Percentiles rank a stretch among this genome's conserved stretches.
These are phyloP conservation scores for Caenorhabditis inopinata DNA, from an alignment of 1,140 invertebrate species.

Conservation along the genomic window DNA sequence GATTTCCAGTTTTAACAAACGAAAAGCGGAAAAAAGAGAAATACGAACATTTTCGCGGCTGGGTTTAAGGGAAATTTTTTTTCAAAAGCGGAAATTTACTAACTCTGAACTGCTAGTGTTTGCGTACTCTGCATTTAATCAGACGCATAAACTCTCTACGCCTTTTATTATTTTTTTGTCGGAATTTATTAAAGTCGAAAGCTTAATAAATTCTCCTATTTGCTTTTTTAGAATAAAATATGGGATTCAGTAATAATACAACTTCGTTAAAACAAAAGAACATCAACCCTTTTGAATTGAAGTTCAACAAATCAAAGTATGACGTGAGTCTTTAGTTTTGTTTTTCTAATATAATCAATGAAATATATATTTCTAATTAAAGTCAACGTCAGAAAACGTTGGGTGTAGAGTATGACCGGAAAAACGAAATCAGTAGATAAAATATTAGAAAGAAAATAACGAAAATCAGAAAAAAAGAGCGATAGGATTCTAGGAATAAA, in stretches of 20 bases:
- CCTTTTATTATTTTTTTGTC: neutral
- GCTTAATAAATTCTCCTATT: no score
- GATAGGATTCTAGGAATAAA: slow-evolving; percentile 42
- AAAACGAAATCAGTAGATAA: slow-evolving; percentile 48
- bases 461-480: slow-evolving; percentile 47
- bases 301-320: slow-evolving; percentile 50
- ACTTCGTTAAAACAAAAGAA: slow-evolving; percentile 40
- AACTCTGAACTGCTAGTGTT: no score
- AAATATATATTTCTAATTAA: no score
- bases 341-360: no score
- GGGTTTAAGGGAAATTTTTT: no score
- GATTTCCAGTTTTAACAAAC: no score
- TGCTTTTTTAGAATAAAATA: neutral
- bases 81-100: no score
- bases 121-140: neutral
- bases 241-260: slow-evolving; percentile 28
- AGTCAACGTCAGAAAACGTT: slow-evolving; percentile 48
- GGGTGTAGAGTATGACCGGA: slow-evolving; percentile 34
- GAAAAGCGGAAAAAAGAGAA: neutral
- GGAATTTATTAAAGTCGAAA: no score
- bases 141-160: neutral
- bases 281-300: slow-evolving; percentile 51
- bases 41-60: neutral
- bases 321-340: slow-evolving; percentile 41
- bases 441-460: slow-evolving; percentile 49